Percentiles rank a stretch among this genome's conserved stretches.
phyloP scores from a whole-genome alignment of 1,140 invertebrate genomes.

The Macrobrachium rosenbergii region DNA sequence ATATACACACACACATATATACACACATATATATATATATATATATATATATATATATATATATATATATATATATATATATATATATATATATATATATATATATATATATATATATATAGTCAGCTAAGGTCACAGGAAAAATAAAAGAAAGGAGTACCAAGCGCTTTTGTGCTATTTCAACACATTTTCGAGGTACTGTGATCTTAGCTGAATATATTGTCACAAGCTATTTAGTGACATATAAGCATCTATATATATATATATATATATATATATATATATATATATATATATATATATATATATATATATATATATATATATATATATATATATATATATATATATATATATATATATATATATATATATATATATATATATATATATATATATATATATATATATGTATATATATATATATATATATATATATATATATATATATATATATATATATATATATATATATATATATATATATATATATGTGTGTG shows the following conservation, averaged over 20 bases:
- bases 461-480: conserved; percentile 6
- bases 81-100: background rate
- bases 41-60: conserved; percentile 1
- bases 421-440: background rate
- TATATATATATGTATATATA: no score
- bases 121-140: no score
- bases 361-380: conserved; percentile 8
- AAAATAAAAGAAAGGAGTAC: no score
- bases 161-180: no score
- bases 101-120: conserved; percentile 3
- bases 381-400: conserved; percentile 12
- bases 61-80: background rate
- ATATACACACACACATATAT: background rate
- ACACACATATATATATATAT: background rate
- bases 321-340: background rate
- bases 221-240: background rate
- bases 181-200: no score
- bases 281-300: background rate
- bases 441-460: background rate
- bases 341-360: background rate
- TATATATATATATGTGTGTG: background rate
- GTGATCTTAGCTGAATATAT: no score
- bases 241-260: background rate
- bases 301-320: background rate
- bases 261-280: background rate